Percentiles rank a stretch among this genome's conserved stretches.
Conservation (phyloP, 2,113 vertebrate genomes). For the Oncorhynchus clarkii region DNA sequence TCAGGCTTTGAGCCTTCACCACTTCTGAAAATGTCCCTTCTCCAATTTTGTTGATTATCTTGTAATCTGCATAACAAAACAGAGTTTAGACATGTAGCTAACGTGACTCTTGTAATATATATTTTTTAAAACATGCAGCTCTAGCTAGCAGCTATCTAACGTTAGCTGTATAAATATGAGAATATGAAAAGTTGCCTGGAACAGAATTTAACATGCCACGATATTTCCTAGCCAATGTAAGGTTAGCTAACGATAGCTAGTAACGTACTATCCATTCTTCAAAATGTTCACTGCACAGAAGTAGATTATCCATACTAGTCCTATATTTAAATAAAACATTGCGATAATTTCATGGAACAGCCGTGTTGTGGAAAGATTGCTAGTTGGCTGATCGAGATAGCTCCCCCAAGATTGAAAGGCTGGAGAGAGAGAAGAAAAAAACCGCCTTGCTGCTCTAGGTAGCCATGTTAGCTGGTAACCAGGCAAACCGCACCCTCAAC, state of each 20-base stretch:
- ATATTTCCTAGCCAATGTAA: background rate
- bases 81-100: background rate
- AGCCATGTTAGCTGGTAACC: slow-evolving; percentile 72
- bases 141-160: background rate
- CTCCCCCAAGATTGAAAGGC: background rate
- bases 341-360: background rate
- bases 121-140: background rate
- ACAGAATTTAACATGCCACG: background rate
- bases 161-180: background rate
- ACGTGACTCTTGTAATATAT: background rate
- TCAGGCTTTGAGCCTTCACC: slow-evolving; percentile 80
- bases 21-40: slow-evolving; percentile 89
- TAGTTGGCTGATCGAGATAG: background rate
- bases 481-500: slow-evolving; percentile 72
- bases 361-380: background rate
- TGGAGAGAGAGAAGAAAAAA: background rate
- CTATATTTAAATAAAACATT: slow-evolving; percentile 19
- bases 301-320: slow-evolving; percentile 24
- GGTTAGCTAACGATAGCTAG: no score
- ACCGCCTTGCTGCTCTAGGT: slow-evolving; percentile 11
- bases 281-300: slow-evolving; percentile 19
- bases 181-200: background rate
- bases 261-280: slow-evolving; percentile 63
- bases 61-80: slow-evolving; percentile 75
- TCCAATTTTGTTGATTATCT: slow-evolving; percentile 81